Evolutionary conservation across 2,888 invertebrate species (phyloP).

Genomic region (Antitype chi): DNA sequence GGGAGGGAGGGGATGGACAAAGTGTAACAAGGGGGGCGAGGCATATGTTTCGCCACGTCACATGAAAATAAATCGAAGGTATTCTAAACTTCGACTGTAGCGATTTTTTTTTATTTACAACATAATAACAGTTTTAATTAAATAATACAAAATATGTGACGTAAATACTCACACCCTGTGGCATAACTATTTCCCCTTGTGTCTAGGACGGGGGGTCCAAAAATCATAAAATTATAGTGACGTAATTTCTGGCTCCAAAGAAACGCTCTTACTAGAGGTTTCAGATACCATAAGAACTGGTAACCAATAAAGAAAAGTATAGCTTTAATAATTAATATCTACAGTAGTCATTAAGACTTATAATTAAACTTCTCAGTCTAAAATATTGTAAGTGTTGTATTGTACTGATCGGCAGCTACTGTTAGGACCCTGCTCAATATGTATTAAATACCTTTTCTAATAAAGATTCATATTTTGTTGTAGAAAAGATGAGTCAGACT

Average conservation of each 20-base stretch:
- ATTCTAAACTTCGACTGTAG: background rate
- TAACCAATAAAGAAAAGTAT: conserved; percentile 40
- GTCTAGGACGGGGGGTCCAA: background rate
- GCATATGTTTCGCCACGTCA: too few species aligned
- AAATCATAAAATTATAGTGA: background rate
- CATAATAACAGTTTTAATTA: background rate
- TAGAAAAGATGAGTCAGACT: conserved; percentile 25
- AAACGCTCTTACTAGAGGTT: background rate
- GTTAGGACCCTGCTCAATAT: conserved; percentile 38
- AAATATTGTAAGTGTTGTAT: conserved; percentile 9
- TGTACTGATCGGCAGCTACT: conserved; percentile 26
- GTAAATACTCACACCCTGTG: background rate
- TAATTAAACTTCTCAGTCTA: conserved; percentile 11
- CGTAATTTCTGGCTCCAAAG: background rate
- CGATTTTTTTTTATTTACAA: background rate
- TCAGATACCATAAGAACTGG: background rate
- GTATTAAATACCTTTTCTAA: conserved; percentile 26
- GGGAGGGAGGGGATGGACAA: background rate
- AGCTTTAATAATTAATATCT: conserved; percentile 67
- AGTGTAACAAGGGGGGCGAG: too few species aligned
- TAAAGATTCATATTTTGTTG: background rate
- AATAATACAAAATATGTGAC: background rate
- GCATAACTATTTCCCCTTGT: background rate
- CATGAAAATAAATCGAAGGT: too few species aligned
- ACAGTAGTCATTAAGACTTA: conserved; percentile 39